phyloP scores from a whole-genome alignment of 2,888 invertebrate genomes.

The Cryptosula pallasiana region DNA sequence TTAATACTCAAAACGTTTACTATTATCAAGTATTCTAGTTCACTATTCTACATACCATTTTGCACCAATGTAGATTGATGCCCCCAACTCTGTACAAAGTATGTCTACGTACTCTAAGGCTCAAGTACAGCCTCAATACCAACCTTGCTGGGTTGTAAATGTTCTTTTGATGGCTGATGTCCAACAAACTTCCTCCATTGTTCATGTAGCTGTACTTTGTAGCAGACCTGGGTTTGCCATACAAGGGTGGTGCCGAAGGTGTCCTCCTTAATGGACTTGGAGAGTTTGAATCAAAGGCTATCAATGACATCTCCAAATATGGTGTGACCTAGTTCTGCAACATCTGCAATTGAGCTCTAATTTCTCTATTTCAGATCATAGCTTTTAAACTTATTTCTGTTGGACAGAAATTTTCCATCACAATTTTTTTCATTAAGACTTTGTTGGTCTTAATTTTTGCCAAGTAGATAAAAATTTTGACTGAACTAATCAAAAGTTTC shows the following conservation, averaged over 20 bases:
- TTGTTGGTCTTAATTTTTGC: no score
- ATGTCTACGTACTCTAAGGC: no score
- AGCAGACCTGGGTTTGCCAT: not conserved
- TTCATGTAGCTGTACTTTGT: conserved; percentile 30
- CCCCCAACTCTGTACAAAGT: no score
- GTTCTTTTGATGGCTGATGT: conserved; percentile 43
- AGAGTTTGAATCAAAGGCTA: not conserved
- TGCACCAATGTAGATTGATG: not conserved
- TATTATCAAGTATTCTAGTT: not conserved
- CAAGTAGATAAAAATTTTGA: no score
- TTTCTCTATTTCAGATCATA: no score
- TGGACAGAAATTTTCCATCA: no score
- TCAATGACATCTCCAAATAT: not conserved
- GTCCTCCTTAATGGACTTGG: not conserved
- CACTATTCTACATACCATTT: not conserved
- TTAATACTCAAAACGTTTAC: no score
- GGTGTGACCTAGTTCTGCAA: no score
- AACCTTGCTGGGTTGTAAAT: conserved; percentile 52
- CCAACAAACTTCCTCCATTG: conserved; percentile 31
- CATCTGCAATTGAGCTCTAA: no score
- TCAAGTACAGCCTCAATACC: conserved; percentile 24
- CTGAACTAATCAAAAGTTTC: no score
- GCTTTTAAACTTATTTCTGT: no score
- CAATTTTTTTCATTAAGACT: no score
- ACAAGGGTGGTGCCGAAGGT: not conserved